Percentiles rank a stretch among this genome's conserved stretches.
These are phyloP conservation scores for Sphaeridia pumilis DNA, from an alignment of 2,888 invertebrate genomes.

Conservation along the genomic window DNA sequence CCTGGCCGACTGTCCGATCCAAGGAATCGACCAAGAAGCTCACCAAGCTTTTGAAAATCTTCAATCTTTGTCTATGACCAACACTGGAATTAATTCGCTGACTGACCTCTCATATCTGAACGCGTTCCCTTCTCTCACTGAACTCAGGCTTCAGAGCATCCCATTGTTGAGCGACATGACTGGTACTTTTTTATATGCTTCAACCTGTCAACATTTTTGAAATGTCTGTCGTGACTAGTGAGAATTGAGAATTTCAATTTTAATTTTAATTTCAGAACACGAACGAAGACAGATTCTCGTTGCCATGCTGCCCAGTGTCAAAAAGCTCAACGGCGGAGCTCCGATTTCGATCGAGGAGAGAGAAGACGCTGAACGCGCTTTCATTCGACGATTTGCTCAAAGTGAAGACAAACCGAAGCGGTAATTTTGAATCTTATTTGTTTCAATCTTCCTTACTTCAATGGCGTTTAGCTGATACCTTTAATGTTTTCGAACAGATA, in stretches of 20 bases:
- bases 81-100: slow-evolving; percentile 29
- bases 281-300: slow-evolving; percentile 76
- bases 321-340: slow-evolving; percentile 79
- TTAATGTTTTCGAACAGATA: slow-evolving; percentile 47
- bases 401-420: slow-evolving; percentile 52
- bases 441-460: neutral
- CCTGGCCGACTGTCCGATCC: slow-evolving; percentile 32
- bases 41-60: slow-evolving; percentile 33
- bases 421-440: neutral
- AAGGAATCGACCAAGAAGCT: slow-evolving; percentile 29
- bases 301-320: slow-evolving; percentile 73
- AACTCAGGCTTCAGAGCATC: slow-evolving; percentile 32
- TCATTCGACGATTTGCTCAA: slow-evolving; percentile 77
- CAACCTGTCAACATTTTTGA: too few relatives aligned
- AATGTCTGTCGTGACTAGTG: neutral
- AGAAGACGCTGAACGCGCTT: slow-evolving; percentile 84
- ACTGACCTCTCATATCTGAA: slow-evolving; percentile 31
- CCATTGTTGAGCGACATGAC: slow-evolving; percentile 32
- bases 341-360: slow-evolving; percentile 70
- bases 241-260: neutral
- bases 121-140: slow-evolving; percentile 30
- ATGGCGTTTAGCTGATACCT: neutral
- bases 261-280: slow-evolving; percentile 49
- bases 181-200: too few relatives aligned
- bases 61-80: slow-evolving; percentile 32